phyloP scores from a whole-genome alignment of 35 echinoderm and acorn worm species.

The Amphiura filiformis region DNA sequence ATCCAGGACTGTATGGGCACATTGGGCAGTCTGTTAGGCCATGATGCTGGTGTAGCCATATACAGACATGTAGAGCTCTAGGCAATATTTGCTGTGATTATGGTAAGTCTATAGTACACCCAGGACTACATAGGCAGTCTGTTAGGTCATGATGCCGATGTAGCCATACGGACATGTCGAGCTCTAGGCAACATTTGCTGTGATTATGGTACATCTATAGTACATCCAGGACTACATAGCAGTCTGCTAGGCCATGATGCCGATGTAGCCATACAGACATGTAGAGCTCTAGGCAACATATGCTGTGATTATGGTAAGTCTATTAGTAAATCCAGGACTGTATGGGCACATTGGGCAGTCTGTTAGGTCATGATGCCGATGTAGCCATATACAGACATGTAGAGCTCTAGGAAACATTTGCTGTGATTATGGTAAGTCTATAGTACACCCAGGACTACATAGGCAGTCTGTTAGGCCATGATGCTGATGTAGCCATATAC shows the following conservation, averaged over 20 bases:
- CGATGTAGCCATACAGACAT: slow-evolving; percentile 79
- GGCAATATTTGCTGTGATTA: too few species aligned
- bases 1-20: too few species aligned
- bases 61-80: slow-evolving; percentile 82
- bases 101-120: slow-evolving; percentile 86
- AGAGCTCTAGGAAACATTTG: slow-evolving; percentile 89
- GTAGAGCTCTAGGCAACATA: slow-evolving; percentile 82
- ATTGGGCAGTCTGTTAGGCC: too few species aligned
- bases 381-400: slow-evolving; percentile 78
- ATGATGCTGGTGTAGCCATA: too few species aligned
- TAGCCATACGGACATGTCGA: slow-evolving; percentile 72
- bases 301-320: slow-evolving; percentile 95
- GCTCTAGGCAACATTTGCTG: slow-evolving; percentile 92
- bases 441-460: background rate
- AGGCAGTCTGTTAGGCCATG: slow-evolving; percentile 37
- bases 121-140: too few species aligned
- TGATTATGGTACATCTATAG: slow-evolving; percentile 77
- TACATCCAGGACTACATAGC: background rate
- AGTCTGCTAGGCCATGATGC: too few species aligned
- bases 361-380: slow-evolving; percentile 58
- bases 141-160: slow-evolving; percentile 66
- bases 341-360: too few species aligned
- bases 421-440: slow-evolving; percentile 87
- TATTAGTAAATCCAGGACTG: too few species aligned
- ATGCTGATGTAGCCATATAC: slow-evolving; percentile 73